Base-by-base conservation (phyloP, 2,797 vertebrate species). In the Lithobates sylvaticus region DNA sequence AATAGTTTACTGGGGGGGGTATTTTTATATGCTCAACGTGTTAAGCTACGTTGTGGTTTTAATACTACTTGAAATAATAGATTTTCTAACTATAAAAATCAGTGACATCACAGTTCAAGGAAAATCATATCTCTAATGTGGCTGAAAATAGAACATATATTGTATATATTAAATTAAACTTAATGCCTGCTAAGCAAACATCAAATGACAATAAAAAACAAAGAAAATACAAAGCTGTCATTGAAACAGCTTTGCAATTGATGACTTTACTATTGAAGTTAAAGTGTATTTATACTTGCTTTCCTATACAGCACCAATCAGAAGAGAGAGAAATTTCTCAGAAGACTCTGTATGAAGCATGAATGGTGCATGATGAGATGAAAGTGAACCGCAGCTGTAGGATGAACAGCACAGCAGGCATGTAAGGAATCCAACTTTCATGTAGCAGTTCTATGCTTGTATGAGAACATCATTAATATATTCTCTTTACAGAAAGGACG, bases 281-380 rank as follows among this genome's bases (percentile, higher is more conserved):
- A 23, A 76, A 13, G 26, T 42, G 29, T 44, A 26, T 47, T 79
- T 47, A 13, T 42, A 23, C 23, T 83, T 23, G 34, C 42, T 65
- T 74, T 73, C 29, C 50, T 16, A 5, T 9, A 68, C 2, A 36
- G 73, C 10, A 75, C 42, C 61, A 81, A 76, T 81, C 42, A 47
- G 36, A 75, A 69, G 39, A 3, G 54, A 13, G 58, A 71, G 2
- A 34, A 2, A 81, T 80, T 23, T 67, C 78, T 81, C 84, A 68
- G 64, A 47, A 81, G 71, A 34, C 44, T 10, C 26, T 13, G 3
- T 81, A 44, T 86, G 77, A 86, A 76, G 26, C 36, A 58, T 81
- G 64, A 86, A 76, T 76, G 84, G 36, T 26, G 32, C 58, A 76
- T 44, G 71, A 81, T 27, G 44, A 81, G 71, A 81, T 76, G 23